phyloP scores from a whole-genome alignment of 2,888 invertebrate genomes.

The Andrena minutula region DNA sequence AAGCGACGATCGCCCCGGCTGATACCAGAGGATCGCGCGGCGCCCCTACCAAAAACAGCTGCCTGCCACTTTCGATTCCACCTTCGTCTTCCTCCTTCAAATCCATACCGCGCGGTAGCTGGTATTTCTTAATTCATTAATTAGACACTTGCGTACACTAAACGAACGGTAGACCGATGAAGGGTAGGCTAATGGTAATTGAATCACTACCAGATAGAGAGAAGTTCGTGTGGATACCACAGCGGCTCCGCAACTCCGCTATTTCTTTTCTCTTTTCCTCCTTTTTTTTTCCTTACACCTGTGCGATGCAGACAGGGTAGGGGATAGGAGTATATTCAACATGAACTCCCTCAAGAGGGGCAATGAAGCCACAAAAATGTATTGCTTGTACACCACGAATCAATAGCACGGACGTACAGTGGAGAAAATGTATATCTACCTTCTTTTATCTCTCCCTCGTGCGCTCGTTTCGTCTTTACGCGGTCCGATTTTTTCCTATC shows the following conservation, averaged over 20 bases:
- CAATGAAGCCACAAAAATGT: slow-evolving; percentile 82
- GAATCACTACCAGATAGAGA: slow-evolving; percentile 73
- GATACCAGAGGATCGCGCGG: slow-evolving; percentile 83
- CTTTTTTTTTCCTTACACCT: slow-evolving; percentile 78
- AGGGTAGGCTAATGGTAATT: slow-evolving; percentile 72
- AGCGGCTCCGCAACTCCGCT: slow-evolving; percentile 69
- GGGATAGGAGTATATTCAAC: slow-evolving; percentile 78
- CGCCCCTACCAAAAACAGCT: slow-evolving; percentile 80
- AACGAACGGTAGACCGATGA: slow-evolving; percentile 40
- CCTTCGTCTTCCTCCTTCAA: slow-evolving; percentile 81
- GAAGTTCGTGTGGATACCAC: slow-evolving; percentile 72
- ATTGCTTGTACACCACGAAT: slow-evolving; percentile 81
- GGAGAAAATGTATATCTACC: slow-evolving; percentile 64
- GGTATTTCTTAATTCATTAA: slow-evolving; percentile 39
- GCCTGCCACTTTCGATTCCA: slow-evolving; percentile 76
- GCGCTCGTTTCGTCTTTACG: slow-evolving; percentile 10
- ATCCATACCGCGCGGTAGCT: slow-evolving; percentile 74
- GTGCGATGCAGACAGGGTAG: slow-evolving; percentile 76
- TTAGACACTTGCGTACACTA: slow-evolving; percentile 39
- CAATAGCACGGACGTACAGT: slow-evolving; percentile 73
- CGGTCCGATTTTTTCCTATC: background rate
- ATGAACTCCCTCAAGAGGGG: slow-evolving; percentile 80
- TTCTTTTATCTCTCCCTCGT: slow-evolving; percentile 21
- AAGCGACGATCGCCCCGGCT: slow-evolving; percentile 79
- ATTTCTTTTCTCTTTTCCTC: slow-evolving; percentile 75